A percentile compares a stretch with the other conserved stretches of the same genome.
Conservation (phyloP, 2,888 invertebrate species). For the Lutraria lutraria region DNA sequence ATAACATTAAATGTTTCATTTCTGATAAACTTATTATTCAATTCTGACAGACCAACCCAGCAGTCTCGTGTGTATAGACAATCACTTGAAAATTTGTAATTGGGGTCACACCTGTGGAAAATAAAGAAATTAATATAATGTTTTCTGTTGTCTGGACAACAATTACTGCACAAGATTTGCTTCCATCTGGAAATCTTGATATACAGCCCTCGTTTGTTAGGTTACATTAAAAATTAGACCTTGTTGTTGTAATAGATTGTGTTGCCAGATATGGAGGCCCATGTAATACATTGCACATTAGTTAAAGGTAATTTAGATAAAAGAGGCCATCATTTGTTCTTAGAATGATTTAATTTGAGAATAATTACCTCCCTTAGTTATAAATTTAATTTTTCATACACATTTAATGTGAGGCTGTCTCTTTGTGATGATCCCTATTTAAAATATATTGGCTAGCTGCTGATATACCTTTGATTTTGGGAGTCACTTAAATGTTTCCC, state of each 20-base stretch:
- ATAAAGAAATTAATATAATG: conserved; percentile 21
- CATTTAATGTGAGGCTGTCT: not conserved
- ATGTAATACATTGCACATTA: not conserved
- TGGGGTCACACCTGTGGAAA: conserved; percentile 27
- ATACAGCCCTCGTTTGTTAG: not conserved
- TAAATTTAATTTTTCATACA: too few species aligned
- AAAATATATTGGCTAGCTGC: not conserved
- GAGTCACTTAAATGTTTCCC: not conserved
- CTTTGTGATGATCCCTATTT: not conserved
- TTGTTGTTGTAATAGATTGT: too few species aligned
- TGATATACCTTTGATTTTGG: not conserved
- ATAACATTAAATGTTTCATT: conserved; percentile 35
- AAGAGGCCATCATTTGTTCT: too few species aligned
- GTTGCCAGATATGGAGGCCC: not conserved
- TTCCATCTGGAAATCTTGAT: not conserved
- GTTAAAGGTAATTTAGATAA: not conserved
- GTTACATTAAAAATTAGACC: not conserved
- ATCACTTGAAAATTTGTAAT: conserved; percentile 8
- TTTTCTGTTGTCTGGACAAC: conserved; percentile 24
- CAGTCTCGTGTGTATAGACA: conserved; percentile 4
- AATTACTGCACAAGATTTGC: conserved; percentile 13
- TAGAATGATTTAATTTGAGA: not conserved
- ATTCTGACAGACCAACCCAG: conserved; percentile 20
- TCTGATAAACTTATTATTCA: conserved; percentile 28
- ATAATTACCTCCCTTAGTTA: not conserved